Evolutionary conservation across 2,797 vertebrate genomes (phyloP).

Genomic region (Coluber constrictor): DNA sequence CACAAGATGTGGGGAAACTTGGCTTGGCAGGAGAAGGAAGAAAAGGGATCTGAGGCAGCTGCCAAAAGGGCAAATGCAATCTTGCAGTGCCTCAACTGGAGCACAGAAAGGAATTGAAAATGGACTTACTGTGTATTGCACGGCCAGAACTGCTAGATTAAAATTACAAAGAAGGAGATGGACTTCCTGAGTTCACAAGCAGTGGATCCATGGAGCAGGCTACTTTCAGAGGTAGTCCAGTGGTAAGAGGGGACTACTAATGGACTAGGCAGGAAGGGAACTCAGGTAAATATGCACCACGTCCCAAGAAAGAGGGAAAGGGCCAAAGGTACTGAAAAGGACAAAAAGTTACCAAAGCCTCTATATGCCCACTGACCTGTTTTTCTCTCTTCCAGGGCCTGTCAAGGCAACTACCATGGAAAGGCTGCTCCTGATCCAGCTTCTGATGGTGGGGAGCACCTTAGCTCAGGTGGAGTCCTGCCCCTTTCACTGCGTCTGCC

Average conservation of each 20-base stretch:
- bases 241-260: neutral
- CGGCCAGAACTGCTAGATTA: neutral
- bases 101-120: neutral
- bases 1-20: neutral
- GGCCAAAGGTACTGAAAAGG: neutral
- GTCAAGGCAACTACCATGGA: conserved; percentile 58
- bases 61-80: neutral
- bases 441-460: conserved; percentile 47
- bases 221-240: neutral
- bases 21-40: neutral
- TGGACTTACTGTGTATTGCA: neutral
- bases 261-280: neutral
- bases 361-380: too few relatives aligned
- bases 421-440: conserved; percentile 54
- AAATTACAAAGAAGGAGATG: neutral
- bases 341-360: neutral
- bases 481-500: conserved; percentile 89
- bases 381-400: conserved; percentile 25
- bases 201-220: neutral
- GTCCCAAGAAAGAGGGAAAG: neutral
- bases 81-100: neutral
- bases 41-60: neutral
- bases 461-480: conserved; percentile 76
- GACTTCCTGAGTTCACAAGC: neutral
- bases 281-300: neutral